Base-by-base conservation (phyloP, 2,113 vertebrate genomes). In the Brachyhypopomus gauderio region DNA sequence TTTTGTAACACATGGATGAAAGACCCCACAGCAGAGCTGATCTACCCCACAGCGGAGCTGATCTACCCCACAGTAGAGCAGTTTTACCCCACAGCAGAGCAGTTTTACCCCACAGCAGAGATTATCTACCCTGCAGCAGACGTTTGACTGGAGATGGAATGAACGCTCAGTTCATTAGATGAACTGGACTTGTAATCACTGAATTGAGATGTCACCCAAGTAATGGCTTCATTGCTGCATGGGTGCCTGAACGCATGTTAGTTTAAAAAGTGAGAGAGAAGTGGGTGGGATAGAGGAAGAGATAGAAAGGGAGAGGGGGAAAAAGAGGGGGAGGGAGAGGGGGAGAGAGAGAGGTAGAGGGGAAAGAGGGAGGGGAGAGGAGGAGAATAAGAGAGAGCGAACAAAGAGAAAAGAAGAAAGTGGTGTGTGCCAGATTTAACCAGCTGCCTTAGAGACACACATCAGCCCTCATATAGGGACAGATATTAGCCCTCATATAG, bases 111-210 rank as follows among this genome's bases (percentile, higher is more conserved):
- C 30, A 30, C 30, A 30, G 30, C 56, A n/a, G n/a, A 20, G 17
- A 0, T 59, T 2, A n/a, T n/a, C 56, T n/a, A 59, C 17, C 56
- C 19, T 3, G 5, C 4, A 59, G 19, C 30, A 30, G 30, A 30
- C 38, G 55, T 83, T 84, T 81, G 80, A 78, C 77, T 75, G 86
- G 85, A 80, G 85, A 86, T 79, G 85, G 86, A 85, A 85, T 78
- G 88, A 90, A 91, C 91, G 92, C 91, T 93, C 89, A 86, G 86
- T 83, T 85, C 83, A 70, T 74, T 48, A 87, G 89, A 93, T 92
- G 92, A 92, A 92, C 89, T 86, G 86, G 83, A 85, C 77, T 77
- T 86, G 83, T 88, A 73, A 78, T 92, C 93, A 92, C 91, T 89
- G 90, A 93, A 91, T 92, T 83, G 72, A 85, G 85, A 90, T 88